These are phyloP conservation scores for Eulemur mongoz DNA, from an alignment of 2,797 vertebrate genomes.

Conservation along the genomic window DNA sequence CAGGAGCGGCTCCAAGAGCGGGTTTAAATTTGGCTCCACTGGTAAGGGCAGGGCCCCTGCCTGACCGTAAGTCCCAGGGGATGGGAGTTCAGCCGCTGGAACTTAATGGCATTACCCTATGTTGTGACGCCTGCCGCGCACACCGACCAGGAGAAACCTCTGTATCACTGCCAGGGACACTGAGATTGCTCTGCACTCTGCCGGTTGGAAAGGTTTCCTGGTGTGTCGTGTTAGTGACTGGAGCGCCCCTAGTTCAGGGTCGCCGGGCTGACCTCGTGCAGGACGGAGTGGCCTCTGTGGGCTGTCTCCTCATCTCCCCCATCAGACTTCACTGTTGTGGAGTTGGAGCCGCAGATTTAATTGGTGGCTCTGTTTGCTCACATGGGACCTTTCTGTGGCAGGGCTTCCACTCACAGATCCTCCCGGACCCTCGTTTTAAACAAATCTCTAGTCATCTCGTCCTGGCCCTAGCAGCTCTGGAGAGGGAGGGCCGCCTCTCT, in stretches of 20 bases:
- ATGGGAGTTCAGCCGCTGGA: slow-evolving; percentile 30
- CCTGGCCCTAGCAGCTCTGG: background rate
- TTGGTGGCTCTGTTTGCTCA: background rate
- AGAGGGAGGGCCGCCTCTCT: background rate
- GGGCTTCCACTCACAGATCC: background rate
- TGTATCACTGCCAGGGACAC: background rate
- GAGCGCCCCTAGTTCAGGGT: background rate
- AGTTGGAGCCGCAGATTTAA: background rate
- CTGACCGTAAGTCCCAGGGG: background rate
- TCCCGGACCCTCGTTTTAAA: slow-evolving; percentile 57
- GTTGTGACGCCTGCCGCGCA: background rate
- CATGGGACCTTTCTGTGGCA: background rate
- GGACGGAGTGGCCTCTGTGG: background rate
- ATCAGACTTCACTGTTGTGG: background rate
- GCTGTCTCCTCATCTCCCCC: background rate
- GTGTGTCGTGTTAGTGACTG: background rate
- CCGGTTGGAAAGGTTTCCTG: slow-evolving; percentile 32
- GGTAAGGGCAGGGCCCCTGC: background rate
- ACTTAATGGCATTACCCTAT: background rate
- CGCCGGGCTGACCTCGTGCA: background rate
- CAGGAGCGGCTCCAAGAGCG: accelerated
- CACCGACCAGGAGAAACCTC: slow-evolving; percentile 3
- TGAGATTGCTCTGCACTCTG: background rate
- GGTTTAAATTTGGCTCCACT: slow-evolving; percentile 46
- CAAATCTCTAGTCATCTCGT: background rate